Evolutionary conservation across 2,888 invertebrate genomes (phyloP), one percentile per base, ranked within the genome.

Genomic region (Cephus rjabovi): DNA sequence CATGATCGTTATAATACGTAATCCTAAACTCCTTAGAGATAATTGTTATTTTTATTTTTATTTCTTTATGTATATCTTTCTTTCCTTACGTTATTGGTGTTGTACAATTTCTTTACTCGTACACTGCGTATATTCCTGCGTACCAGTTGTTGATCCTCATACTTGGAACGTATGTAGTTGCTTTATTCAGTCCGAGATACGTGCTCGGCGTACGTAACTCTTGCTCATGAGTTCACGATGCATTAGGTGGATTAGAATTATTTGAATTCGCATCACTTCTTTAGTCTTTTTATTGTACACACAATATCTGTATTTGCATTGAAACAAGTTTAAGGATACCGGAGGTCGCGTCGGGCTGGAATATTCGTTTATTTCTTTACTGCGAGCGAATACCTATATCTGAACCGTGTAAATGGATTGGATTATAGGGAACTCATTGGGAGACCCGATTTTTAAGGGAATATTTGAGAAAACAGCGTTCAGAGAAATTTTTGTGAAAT

Each of bases 1-100:
- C 86, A 89, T 88, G 84, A 88, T 89, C 87, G 87, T 87, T 87
- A 87, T 87, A 87, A 30, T 76, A 56, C 23, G 56, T 56, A 56
- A 56, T 6, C 56, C 56, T 56, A 56, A 56, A 56, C 56, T 23
- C 23, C 56, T 9, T 23, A 56, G 23, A 56, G 56, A 56, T 56
- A 56, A 56, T 23, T 9, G 0, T 23, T 23, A 56, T 23, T 15
- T 2, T 56, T 56, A 6, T 9, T 56, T 56, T 23, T 23, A 9
- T 40, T 56, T 76, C 37, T 37, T 15, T 37, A 15, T 34, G 34
- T 11, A 9, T 34, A 34, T 34, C 34, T 34, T 9, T 34, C 11
- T 34, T 34, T 9, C 37, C 15, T 37, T 4, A 1, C 37, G 12
- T 37, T 37, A 4, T 56, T 56, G 6, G 9, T 56, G 56, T 56